Base-by-base conservation (phyloP, 2,113 vertebrate genomes). In the Lepisosteus oculatus region DNA sequence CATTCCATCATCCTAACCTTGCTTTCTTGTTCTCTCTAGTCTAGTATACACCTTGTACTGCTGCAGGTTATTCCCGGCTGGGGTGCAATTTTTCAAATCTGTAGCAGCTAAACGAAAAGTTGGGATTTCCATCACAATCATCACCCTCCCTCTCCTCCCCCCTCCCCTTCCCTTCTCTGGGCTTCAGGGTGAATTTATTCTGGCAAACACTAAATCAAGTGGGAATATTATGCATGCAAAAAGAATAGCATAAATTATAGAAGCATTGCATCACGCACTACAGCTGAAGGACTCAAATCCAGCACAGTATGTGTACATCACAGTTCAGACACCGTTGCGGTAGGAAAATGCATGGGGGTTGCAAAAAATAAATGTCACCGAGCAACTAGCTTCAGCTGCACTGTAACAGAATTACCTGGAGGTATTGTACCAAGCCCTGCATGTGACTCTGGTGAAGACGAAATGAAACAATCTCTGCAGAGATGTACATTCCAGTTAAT, bases 201-300 rank as follows among this genome's bases (percentile, higher is more conserved):
- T 67, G 76, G 55, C 68, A 71, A 43, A 15, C 42, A 8, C 68
- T 67, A 61, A 63, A 74, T 77, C 76, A 77, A 74, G 71, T 47
- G 41, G 56, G 70, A 56, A 55, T 41, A 70, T 71, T 71, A 64
- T 71, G 72, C 72, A 71, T 68, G 62, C 68, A 44, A 17, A 61
- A 54, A 15, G 59, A 63, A 55, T 43, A 45, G 57, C 69, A 62
- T 77, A 65, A 65, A 62, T 68, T 67, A 55, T 77, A 65, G 67
- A 65, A 51, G 54, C 9, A 11, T 11, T 17, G 9, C 55, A 47
- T 43, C 15, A 65, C 17, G 51, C n/a, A 62, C 61, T 67, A 67
- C 69, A 73, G 61, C 15, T 55, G 43, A n/a, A 42, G 15, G 56
- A 69, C 71, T 67, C 65, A 64, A 44, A 65, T 43, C 41, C 54